These are phyloP conservation scores for Nemopilema nomurai DNA, from an alignment of 30 jellyfish, hydroid and myxozoan species.

Conservation along the genomic window DNA sequence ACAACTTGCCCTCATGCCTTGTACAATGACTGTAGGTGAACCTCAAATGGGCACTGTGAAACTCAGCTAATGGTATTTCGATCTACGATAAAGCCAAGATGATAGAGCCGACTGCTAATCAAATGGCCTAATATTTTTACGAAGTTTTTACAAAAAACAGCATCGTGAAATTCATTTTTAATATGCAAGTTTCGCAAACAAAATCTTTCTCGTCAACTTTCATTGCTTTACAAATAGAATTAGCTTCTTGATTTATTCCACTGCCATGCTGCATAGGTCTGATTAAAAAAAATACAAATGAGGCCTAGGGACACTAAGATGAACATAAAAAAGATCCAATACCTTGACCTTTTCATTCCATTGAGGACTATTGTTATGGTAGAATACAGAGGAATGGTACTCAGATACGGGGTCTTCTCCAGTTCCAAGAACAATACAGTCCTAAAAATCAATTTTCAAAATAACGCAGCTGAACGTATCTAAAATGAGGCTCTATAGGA, in stretches of 20 bases:
- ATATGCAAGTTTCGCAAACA: too few relatives aligned
- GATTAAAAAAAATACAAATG: too few relatives aligned
- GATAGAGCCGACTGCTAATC: neutral
- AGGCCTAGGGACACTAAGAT: too few relatives aligned
- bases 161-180: too few relatives aligned
- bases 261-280: too few relatives aligned
- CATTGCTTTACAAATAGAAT: too few relatives aligned
- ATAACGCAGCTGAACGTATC: neutral
- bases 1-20: conserved; percentile 75
- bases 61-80: conserved; percentile 75
- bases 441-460: conserved; percentile 36
- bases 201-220: too few relatives aligned
- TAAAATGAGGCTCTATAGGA: too few relatives aligned
- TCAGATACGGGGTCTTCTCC: conserved; percentile 85
- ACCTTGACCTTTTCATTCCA: conserved; percentile 94
- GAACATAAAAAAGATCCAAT: neutral
- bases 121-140: too few relatives aligned
- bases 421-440: conserved; percentile 82
- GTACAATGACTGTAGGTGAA: conserved; percentile 90
- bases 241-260: too few relatives aligned
- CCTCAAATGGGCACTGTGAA: conserved; percentile 81
- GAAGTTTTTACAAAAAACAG: too few relatives aligned
- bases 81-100: conserved; percentile 13
- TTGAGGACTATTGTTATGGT: conserved; percentile 81
- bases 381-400: conserved; percentile 81